Evolutionary conservation across 2,888 invertebrate species (phyloP), one percentile per base, ranked within the genome.

Genomic region (Arge pagana): DNA sequence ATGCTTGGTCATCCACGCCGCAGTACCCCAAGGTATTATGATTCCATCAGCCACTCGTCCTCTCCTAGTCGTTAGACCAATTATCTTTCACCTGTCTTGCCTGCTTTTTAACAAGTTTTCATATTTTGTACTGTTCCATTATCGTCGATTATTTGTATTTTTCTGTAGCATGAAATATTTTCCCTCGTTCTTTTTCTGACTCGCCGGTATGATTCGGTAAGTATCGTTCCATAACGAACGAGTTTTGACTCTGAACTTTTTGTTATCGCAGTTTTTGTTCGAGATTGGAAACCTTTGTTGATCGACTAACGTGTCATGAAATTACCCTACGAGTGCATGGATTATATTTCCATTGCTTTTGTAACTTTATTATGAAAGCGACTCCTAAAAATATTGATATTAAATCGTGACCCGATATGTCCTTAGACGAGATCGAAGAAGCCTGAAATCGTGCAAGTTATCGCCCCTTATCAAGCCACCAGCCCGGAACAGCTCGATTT

Each of bases 361-460:
- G n/a, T n/a, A n/a, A n/a, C n/a, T n/a, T n/a, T n/a, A n/a, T n/a
- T n/a, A n/a, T n/a, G n/a, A n/a, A n/a, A n/a, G n/a, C n/a, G n/a
- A n/a, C n/a, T n/a, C n/a, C n/a, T n/a, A n/a, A n/a, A n/a, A n/a
- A n/a, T n/a, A n/a, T n/a, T n/a, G n/a, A n/a, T n/a, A n/a, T n/a
- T n/a, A n/a, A n/a, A n/a, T n/a, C n/a, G n/a, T n/a, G n/a, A n/a
- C n/a, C n/a, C n/a, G n/a, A n/a, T n/a, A n/a, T 45, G 1, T 45
- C 15, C 35, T 23, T 15, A 83, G 84, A 57, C 82, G 63, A 82
- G 87, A 42, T 81, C 85, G 58, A 87, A 87, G 70, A 91, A 92
- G 77, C 87, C 89, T 42, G 96, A 97, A 79, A 91, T 97, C 56
- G 97, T 95, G 1, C 92, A 93, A 72, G 96, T 96, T 2, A 88